Base-by-base conservation (phyloP, 2,888 invertebrate species). In the Melanotus villosus region DNA sequence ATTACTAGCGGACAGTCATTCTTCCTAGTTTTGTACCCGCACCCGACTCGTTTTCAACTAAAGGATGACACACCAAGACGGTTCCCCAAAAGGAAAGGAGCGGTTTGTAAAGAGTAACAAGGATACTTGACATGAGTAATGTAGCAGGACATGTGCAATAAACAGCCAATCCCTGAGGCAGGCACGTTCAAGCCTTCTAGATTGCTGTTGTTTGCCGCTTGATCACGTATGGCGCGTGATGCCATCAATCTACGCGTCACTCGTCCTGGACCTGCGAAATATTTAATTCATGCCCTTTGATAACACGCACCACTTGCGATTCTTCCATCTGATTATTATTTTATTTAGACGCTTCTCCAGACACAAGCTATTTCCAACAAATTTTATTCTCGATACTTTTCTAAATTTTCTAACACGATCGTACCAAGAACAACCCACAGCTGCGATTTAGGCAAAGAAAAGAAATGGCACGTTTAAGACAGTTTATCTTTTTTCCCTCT, bases 151-250 rank as follows among this genome's bases (percentile, higher is more conserved):
- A 72, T 63, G 73, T 71, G 71, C 73, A 73, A 71, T 70, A 71
- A 73, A 75, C 75, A 75, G 73, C 76, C 78, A 76, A 78, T 79
- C 79, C 74, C 68, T 64, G 73, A 75, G 76, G 72, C 77, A 73
- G 75, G 76, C 80, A 80, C 80, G 80, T 80, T 74, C 73, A 75
- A 70, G 60, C 72, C 75, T 73, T 72, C 76, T 78, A 79, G 79
- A 81, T 81, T 81, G 81, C 75, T 73, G 79, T 78, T 80, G 80
- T 79, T 79, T 81, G 78, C 76, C 76, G 74, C 75, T 77, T 76
- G 78, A 80, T 80, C 81, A 81, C 79, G 81, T 79, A 75, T 75
- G 74, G 75, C 70, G 73, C 80, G 79, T 79, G 80, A 78, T 75
- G 78, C 74, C 77, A 80, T 81, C 78, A 79, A 80, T 81, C 79